Evolutionary conservation across 2,797 vertebrate species (phyloP).

Genomic region (Octomys mimax): DNA sequence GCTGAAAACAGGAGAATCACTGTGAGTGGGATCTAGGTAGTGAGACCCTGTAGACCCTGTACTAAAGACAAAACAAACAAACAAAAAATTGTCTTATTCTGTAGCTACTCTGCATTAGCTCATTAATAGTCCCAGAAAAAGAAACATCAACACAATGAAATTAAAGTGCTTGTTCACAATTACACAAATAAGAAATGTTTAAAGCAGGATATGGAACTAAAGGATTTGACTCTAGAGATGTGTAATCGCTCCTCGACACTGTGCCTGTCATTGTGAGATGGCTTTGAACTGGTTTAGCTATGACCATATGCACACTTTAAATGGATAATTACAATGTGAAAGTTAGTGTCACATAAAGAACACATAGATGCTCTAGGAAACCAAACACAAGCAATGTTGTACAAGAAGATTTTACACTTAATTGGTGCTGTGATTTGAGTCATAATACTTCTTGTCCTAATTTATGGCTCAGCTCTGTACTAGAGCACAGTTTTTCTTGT

Average conservation of each 20-base stretch:
- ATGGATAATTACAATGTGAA: not conserved
- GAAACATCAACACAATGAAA: not conserved
- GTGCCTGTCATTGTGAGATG: not conserved
- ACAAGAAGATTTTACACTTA: not conserved
- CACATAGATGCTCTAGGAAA: constrained; percentile 1
- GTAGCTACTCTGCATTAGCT: not conserved
- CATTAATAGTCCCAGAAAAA: not conserved
- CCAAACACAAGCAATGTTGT: not conserved
- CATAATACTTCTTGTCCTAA: not conserved
- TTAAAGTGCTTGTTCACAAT: not conserved
- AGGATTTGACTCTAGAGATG: not conserved
- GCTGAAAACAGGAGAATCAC: too few relatives aligned
- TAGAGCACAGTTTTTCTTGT: not conserved
- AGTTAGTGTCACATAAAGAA: not conserved
- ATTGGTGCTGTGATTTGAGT: not conserved
- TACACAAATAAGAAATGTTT: not conserved
- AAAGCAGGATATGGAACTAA: not conserved
- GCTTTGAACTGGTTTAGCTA: not conserved
- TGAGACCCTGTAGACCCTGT: too few relatives aligned
- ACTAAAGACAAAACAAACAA: too few relatives aligned
- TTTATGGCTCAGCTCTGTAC: not conserved
- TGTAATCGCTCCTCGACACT: not conserved
- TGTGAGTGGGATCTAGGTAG: too few relatives aligned
- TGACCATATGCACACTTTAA: not conserved
- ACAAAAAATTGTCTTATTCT: not conserved